phyloP scores from a whole-genome alignment of 2,113 vertebrate species.

The Deroptyus accipitrinus region DNA sequence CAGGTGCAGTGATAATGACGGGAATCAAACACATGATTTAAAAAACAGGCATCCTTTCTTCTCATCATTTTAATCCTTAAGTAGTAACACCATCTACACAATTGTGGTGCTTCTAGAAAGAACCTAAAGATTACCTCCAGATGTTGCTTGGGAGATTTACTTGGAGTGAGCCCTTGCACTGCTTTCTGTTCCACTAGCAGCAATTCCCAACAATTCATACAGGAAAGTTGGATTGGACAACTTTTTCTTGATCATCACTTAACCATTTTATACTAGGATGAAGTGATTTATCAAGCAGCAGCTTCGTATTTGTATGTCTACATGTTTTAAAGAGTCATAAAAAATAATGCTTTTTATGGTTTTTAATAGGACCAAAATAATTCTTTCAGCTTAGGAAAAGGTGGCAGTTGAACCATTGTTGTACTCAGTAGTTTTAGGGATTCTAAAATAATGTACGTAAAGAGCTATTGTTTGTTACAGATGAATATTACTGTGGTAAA shows the following conservation, averaged over 20 bases:
- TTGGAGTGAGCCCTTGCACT: accelerated
- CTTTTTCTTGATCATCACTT: not conserved
- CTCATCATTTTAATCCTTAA: not conserved
- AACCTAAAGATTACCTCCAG: not conserved
- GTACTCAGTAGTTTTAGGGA: not conserved
- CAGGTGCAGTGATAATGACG: not conserved
- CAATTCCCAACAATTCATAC: not conserved
- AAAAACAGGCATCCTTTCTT: not conserved
- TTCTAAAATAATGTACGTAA: not conserved
- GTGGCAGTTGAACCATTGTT: not conserved
- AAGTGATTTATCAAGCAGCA: not conserved
- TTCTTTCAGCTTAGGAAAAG: not conserved
- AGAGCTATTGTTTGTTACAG: not conserved
- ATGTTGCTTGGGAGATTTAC: not conserved
- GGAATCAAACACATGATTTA: not conserved
- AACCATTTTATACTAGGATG: not conserved
- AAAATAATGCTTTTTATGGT: not conserved
- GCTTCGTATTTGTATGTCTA: not conserved
- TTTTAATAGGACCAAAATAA: not conserved
- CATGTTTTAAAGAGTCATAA: not conserved
- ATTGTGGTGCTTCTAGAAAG: not conserved
- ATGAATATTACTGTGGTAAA: not conserved
- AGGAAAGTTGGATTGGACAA: not conserved
- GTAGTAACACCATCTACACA: not conserved
- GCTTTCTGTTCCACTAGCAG: not conserved